phyloP scores from a whole-genome alignment of 2,797 vertebrate species.

The Gymnodraco acuticeps region DNA sequence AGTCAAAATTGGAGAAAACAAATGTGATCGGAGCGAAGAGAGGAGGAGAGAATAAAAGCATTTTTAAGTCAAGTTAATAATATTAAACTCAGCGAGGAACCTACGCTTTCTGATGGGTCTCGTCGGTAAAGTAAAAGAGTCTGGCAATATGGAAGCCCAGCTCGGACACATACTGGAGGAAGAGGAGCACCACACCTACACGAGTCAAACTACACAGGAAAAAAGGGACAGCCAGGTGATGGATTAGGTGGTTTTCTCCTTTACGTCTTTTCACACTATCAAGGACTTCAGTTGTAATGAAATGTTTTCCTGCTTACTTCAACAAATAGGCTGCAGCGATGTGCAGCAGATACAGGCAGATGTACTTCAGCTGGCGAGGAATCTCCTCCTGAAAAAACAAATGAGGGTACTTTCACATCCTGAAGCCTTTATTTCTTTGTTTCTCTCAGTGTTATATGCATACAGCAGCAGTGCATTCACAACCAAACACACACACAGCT shows the following conservation, averaged over 20 bases:
- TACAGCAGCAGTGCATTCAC: neutral
- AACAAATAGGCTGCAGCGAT: constrained; percentile 94
- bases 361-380: constrained; percentile 94
- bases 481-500: constrained; percentile 29
- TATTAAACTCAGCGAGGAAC: constrained; percentile 40
- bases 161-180: constrained; percentile 94
- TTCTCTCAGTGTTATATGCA: neutral
- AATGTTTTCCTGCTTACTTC: constrained; percentile 87
- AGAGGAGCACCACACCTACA: constrained; percentile 92
- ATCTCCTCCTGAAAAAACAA: constrained; percentile 92
- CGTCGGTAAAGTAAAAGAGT: constrained; percentile 93
- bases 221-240: neutral
- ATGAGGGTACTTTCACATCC: constrained; percentile 23
- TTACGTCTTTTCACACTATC: neutral
- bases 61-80: neutral
- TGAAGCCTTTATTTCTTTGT: neutral
- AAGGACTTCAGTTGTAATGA: neutral
- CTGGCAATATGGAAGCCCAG: constrained; percentile 93
- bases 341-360: constrained; percentile 94
- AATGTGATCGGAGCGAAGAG: neutral
- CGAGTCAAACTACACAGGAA: constrained; percentile 88
- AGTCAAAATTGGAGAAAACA: neutral
- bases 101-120: constrained; percentile 97
- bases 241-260: neutral
- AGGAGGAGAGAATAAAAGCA: too few relatives aligned